Conservation (phyloP, 2,797 vertebrate species). For the Ceryle rudis region DNA sequence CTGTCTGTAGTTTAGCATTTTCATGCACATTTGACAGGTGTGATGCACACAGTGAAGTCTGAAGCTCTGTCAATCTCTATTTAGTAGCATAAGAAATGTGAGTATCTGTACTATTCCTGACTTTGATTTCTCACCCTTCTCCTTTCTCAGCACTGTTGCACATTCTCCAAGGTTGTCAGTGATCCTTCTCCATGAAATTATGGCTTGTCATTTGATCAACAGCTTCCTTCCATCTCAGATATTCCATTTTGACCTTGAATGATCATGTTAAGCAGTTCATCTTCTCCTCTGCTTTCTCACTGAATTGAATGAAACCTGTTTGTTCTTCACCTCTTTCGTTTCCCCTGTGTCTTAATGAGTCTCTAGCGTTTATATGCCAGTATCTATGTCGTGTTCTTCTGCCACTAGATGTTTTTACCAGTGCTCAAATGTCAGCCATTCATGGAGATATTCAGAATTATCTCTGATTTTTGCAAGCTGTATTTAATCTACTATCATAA, state of each 20-base stretch:
- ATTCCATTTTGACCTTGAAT: neutral
- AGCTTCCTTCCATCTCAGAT: neutral
- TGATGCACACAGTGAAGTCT: neutral
- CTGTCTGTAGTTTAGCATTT: neutral
- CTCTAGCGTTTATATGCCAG: neutral
- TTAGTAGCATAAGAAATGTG: neutral
- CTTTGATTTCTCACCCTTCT: neutral
- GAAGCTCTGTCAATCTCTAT: constrained; percentile 1
- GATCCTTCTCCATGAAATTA: neutral
- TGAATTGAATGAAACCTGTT: neutral
- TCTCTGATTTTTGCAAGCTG: neutral
- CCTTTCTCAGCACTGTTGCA: neutral
- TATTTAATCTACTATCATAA: neutral
- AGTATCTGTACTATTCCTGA: neutral
- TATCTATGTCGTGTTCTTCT: neutral
- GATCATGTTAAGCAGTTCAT: neutral
- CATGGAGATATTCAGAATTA: neutral
- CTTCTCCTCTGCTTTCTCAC: neutral
- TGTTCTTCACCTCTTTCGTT: neutral
- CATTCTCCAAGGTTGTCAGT: neutral
- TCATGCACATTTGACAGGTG: neutral
- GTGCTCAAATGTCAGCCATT: neutral
- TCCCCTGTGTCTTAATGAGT: neutral
- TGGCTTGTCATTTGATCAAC: neutral
- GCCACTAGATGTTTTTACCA: neutral